Evolutionary conservation across 2,113 vertebrate genomes (phyloP).

Genomic region (Xenus cinereus): DNA sequence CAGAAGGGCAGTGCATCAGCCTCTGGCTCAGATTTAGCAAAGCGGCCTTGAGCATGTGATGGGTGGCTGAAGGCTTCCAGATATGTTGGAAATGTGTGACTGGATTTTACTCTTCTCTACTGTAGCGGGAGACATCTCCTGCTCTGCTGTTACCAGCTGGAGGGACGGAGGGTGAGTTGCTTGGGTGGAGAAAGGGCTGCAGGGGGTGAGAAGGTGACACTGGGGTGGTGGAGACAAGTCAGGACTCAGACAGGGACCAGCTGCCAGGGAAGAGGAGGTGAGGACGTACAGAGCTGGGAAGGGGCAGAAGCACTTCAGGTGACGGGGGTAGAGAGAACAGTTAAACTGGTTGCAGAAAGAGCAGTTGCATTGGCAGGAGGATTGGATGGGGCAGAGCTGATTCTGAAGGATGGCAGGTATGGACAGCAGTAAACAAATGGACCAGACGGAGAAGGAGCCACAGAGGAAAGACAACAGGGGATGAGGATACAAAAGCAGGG

Average conservation of each 20-base stretch:
- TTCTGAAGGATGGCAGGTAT: background rate
- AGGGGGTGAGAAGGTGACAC: background rate
- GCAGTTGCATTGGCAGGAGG: background rate
- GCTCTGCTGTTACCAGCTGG: background rate
- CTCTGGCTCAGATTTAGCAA: background rate
- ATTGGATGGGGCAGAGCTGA: background rate
- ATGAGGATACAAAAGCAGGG: background rate
- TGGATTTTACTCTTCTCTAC: background rate
- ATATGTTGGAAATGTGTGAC: background rate
- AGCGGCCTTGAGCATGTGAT: fast-evolving
- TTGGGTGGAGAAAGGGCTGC: background rate
- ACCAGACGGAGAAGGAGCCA: background rate
- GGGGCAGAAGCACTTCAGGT: background rate
- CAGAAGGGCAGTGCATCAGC: fast-evolving
- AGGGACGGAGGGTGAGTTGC: background rate
- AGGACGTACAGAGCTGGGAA: background rate
- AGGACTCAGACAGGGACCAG: fast-evolving
- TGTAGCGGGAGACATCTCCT: background rate
- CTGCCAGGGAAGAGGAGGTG: background rate
- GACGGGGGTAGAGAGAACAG: fast-evolving
- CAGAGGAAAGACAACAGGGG: background rate
- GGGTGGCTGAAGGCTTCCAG: background rate
- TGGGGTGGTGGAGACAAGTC: background rate
- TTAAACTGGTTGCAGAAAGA: background rate
- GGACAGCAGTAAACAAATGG: background rate